These are phyloP conservation scores for Cryptoleucopteryx plumbea DNA, from an alignment of 2,113 vertebrate genomes.

Conservation along the genomic window DNA sequence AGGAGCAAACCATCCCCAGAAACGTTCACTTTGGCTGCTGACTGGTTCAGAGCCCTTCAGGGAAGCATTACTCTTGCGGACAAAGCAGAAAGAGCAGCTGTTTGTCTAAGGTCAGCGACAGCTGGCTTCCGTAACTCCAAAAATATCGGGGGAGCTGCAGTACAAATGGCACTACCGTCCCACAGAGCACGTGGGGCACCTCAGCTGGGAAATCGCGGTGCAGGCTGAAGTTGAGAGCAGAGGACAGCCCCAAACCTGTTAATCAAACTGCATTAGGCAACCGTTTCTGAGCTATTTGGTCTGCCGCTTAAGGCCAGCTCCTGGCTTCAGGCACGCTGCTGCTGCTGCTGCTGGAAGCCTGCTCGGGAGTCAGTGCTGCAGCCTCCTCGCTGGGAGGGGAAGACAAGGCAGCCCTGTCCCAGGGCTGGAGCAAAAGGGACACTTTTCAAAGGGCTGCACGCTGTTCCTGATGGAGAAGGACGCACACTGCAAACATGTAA, in stretches of 20 bases:
- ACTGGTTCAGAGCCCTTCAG: neutral
- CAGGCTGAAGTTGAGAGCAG: neutral
- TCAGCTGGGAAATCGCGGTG: rapidly evolving
- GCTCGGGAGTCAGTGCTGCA: neutral
- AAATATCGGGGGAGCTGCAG: neutral
- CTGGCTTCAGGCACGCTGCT: neutral
- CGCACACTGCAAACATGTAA: neutral
- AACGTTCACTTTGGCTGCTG: neutral
- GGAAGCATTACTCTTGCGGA: neutral
- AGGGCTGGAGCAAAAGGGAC: neutral
- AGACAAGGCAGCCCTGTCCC: neutral
- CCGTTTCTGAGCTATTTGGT: neutral
- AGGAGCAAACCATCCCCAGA: conserved; percentile 35
- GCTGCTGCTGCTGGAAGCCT: neutral
- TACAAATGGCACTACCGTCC: neutral
- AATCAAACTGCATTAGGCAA: neutral
- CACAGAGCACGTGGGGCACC: neutral
- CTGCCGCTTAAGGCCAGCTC: neutral
- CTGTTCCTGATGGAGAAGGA: neutral
- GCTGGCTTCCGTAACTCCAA: neutral
- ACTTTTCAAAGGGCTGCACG: neutral
- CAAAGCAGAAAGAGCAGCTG: neutral
- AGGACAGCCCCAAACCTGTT: neutral
- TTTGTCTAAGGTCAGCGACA: neutral
- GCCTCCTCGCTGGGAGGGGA: neutral